These are phyloP conservation scores for Eupithecia pulchellata DNA, from an alignment of 2,888 invertebrate genomes.

Conservation along the genomic window DNA sequence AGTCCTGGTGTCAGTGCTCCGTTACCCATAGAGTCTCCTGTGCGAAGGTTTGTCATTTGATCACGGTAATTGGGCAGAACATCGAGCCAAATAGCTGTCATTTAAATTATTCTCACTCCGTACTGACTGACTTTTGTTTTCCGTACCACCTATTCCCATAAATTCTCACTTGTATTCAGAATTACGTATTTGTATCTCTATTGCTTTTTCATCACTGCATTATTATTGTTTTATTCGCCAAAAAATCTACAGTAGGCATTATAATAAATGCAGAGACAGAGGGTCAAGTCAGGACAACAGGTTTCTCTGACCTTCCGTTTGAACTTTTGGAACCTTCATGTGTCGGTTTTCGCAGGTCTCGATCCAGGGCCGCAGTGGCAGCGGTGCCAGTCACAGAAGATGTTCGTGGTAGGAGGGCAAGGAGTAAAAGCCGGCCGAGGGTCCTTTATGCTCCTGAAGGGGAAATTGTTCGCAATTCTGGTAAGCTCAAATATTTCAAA, in stretches of 20 bases:
- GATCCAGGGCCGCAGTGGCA: slow-evolving; percentile 76
- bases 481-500: slow-evolving; percentile 56
- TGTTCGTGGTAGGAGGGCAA: slow-evolving; percentile 84
- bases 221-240: neutral
- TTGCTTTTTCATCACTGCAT: neutral
- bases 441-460: slow-evolving; percentile 93
- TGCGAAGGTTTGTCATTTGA: slow-evolving; percentile 64
- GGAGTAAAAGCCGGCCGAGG: slow-evolving; percentile 94
- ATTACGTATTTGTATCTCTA: neutral
- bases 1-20: slow-evolving; percentile 77
- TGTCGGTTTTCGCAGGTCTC: slow-evolving; percentile 57
- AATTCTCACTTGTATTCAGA: too few species aligned
- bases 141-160: too few species aligned
- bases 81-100: neutral
- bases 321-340: neutral
- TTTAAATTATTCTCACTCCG: neutral
- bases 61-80: neutral
- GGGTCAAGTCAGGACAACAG: neutral
- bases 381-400: slow-evolving; percentile 73
- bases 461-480: slow-evolving; percentile 91
- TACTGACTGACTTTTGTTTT: too few species aligned
- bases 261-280: neutral
- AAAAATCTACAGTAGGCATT: neutral
- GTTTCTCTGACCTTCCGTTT: neutral
- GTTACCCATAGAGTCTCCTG: slow-evolving; percentile 76